Conservation (phyloP, 2,113 vertebrate species). For the Scophthalmus maximus region DNA sequence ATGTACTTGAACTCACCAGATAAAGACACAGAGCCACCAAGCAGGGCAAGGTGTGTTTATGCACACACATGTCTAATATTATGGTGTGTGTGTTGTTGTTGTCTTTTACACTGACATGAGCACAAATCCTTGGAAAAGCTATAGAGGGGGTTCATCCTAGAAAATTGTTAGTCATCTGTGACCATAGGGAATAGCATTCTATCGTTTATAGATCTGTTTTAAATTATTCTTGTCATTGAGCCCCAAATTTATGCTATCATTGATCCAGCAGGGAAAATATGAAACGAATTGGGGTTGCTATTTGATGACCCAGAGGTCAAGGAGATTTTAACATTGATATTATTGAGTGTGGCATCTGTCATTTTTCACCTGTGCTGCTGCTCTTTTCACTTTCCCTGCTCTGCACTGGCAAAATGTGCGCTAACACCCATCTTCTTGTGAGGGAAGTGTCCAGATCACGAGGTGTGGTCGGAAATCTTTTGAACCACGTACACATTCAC, state of each 20-base stretch:
- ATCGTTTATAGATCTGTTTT: constrained; percentile 96
- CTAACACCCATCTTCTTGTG: constrained; percentile 39
- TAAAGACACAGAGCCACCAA: constrained; percentile 70
- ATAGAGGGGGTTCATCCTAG: constrained; percentile 54
- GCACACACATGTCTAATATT: constrained; percentile 50
- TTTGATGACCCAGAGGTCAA: constrained; percentile 95
- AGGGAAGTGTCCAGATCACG: constrained; percentile 25
- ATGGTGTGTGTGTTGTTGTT: not conserved
- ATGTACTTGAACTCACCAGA: constrained; percentile 96
- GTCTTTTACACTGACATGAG: constrained; percentile 2
- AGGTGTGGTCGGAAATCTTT: constrained; percentile 36
- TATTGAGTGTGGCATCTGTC: constrained; percentile 82
- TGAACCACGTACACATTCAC: constrained; percentile 68
- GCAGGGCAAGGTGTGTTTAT: constrained; percentile 42
- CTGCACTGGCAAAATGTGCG: constrained; percentile 54
- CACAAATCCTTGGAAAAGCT: constrained; percentile 34
- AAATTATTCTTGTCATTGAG: constrained; percentile 99
- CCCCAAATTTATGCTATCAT: constrained; percentile 97
- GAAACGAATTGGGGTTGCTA: constrained; percentile 97
- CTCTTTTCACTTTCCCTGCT: constrained; percentile 69
- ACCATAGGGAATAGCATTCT: constrained; percentile 77
- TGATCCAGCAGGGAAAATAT: constrained; percentile 99
- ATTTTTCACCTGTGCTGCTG: constrained; percentile 76
- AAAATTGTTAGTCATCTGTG: constrained; percentile 74
- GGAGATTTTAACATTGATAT: constrained; percentile 97